These are phyloP conservation scores for Agrotis puta DNA, from an alignment of 2,888 invertebrate species.

Conservation along the genomic window DNA sequence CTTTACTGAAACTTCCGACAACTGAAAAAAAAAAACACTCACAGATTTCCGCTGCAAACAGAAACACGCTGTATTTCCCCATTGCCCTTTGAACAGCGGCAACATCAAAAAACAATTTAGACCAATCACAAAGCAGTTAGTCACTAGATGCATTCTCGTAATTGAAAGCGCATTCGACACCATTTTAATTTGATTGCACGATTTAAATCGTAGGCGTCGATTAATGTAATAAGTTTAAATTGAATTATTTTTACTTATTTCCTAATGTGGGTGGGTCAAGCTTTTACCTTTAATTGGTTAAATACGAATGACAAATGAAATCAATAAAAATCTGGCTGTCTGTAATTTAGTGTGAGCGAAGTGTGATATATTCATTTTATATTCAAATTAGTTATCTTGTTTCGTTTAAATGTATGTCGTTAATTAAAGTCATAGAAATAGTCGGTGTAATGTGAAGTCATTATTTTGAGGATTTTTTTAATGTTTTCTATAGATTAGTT, in stretches of 20 bases:
- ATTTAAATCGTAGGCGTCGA: slow-evolving; percentile 65
- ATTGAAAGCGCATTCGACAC: slow-evolving; percentile 67
- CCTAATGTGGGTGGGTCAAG: slow-evolving; percentile 55
- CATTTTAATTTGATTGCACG: slow-evolving; percentile 63
- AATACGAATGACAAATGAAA: slow-evolving; percentile 64
- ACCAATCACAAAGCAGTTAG: slow-evolving; percentile 69
- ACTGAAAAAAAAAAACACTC: slow-evolving; percentile 62
- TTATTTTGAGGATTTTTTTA: slow-evolving; percentile 5
- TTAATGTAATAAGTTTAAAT: slow-evolving; percentile 66
- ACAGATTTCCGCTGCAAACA: slow-evolving; percentile 61
- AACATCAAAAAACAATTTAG: slow-evolving; percentile 70
- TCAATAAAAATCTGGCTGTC: slow-evolving; percentile 56
- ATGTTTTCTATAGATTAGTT: background rate
- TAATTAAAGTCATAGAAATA: slow-evolving; percentile 39
- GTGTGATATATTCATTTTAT: slow-evolving; percentile 60
- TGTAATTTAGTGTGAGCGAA: slow-evolving; percentile 45
- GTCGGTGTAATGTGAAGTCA: slow-evolving; percentile 16
- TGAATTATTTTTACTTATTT: slow-evolving; percentile 60
- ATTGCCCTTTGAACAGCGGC: slow-evolving; percentile 49
- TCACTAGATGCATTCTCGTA: slow-evolving; percentile 59
- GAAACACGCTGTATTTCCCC: slow-evolving; percentile 35
- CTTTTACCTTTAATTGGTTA: slow-evolving; percentile 64
- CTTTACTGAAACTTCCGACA: slow-evolving; percentile 54
- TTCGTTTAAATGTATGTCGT: slow-evolving; percentile 39
- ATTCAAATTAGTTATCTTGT: slow-evolving; percentile 58